These are phyloP conservation scores for Hemithea aestivaria DNA, from an alignment of 2,888 invertebrate genomes.

Conservation along the genomic window DNA sequence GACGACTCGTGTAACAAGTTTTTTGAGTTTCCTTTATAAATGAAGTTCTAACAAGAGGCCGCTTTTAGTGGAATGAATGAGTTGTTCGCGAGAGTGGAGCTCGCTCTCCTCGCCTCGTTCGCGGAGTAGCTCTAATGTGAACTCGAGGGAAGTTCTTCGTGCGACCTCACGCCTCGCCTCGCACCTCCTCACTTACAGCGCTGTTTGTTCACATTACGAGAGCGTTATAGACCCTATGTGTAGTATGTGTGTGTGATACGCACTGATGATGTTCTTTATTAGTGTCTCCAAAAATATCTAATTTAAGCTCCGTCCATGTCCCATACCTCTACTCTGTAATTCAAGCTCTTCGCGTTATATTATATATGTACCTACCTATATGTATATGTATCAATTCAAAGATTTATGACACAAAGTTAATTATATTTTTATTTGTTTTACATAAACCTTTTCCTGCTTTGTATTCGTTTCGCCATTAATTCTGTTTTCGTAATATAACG, in stretches of 20 bases:
- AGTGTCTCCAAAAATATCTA: no score
- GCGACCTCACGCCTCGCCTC: background rate
- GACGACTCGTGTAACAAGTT: conserved; percentile 26
- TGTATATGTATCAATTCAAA: conserved; percentile 4
- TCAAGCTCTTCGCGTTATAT: no score
- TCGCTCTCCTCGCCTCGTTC: conserved; percentile 4
- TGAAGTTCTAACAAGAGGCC: conserved; percentile 22
- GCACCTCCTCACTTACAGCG: no score
- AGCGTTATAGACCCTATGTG: no score
- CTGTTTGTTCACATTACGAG: no score
- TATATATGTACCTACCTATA: background rate
- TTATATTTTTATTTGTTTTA: conserved; percentile 3
- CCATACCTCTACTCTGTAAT: no score
- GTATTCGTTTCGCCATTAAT: conserved; percentile 9
- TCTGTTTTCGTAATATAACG: conserved; percentile 9
- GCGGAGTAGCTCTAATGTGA: conserved; percentile 11
- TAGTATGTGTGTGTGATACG: no score
- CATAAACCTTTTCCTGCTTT: conserved; percentile 1
- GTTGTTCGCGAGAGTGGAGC: conserved; percentile 6
- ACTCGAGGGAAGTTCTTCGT: conserved; percentile 10
- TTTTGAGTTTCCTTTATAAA: conserved; percentile 25
- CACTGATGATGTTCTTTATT: no score
- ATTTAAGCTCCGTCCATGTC: no score
- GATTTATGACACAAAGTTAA: conserved; percentile 6
- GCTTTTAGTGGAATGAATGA: conserved; percentile 27